Base-by-base conservation (phyloP, 30 jellyfish, hydroid and myxozoan species). In the Pelagia noctiluca region DNA sequence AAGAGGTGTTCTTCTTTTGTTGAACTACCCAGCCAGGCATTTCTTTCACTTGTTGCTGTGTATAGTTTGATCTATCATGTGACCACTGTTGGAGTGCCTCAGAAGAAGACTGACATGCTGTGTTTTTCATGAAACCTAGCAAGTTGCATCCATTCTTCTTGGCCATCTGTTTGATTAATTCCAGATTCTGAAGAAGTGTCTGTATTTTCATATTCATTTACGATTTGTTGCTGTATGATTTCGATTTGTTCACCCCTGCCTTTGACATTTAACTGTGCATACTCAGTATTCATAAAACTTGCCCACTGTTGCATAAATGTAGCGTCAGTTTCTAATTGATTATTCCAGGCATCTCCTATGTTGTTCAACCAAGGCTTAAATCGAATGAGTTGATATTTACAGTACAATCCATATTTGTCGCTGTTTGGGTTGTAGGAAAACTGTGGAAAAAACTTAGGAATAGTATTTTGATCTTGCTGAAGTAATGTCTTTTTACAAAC, bases 191-290 rank as follows among this genome's bases (percentile, higher is more conserved):
- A 1, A 13, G 0, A 8, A 0, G 29, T 1, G 5, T 26, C 54
- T 0, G 61, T 3, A 36, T 26, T 32, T 26, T 67, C n/a, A n/a
- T n/a, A n/a, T n/a, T n/a, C n/a, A n/a, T n/a, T n/a, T n/a, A n/a
- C n/a, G n/a, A 72, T 29, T 3, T 72, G 80, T 1, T 48, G 84
- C 46, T 72, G 35, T 5, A 79, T 35, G 22, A 28, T 60, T 79
- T 63, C 90, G 62, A 67, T 67, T 1, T 67, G 80, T 32, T 67
- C 4, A 67, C 3, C 5, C 80, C 80, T n/a, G 33, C 33, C 71
- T 8, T 35, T 29, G n/a, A 79, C 90, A 62, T 35, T 32, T 7
- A 16, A 47, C 5, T 35, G 8, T 31, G 87, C 90, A 46, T 35
- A 28, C 2, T 64, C 90, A 28, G 90, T 46, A 18, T 30, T 23